A percentile compares a stretch with the other conserved stretches of the same genome.
These are phyloP conservation scores for Brenthis ino DNA, from an alignment of 2,888 invertebrate genomes.

Conservation along the genomic window DNA sequence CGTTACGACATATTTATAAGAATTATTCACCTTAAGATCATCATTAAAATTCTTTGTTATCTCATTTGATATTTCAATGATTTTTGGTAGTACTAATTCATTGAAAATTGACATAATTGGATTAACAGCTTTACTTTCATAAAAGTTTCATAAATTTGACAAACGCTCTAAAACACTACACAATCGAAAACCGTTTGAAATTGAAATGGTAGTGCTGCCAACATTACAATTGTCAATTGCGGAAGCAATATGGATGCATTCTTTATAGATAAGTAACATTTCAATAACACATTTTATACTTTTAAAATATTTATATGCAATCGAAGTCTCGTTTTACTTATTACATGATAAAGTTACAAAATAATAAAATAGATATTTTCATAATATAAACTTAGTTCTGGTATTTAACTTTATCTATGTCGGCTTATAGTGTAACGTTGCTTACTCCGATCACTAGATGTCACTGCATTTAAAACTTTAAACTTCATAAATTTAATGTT, in stretches of 20 bases:
- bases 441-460: no score
- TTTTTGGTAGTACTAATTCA: constrained; percentile 62
- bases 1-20: constrained; percentile 15
- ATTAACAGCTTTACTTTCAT: constrained; percentile 54
- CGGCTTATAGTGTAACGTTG: no score
- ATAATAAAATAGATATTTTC: no score
- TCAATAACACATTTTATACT: no score
- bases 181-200: constrained; percentile 77
- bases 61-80: constrained; percentile 60
- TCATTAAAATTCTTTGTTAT: constrained; percentile 58
- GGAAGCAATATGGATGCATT: neutral
- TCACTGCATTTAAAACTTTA: no score
- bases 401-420: no score
- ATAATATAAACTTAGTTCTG: no score
- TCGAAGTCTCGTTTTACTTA: no score
- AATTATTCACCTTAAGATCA: constrained; percentile 63
- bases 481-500: no score
- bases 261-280: neutral
- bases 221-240: constrained; percentile 2
- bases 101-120: constrained; percentile 73
- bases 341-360: no score
- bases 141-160: constrained; percentile 59
- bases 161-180: constrained; percentile 65
- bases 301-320: no score
- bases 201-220: constrained; percentile 60